Percentiles rank a stretch among this genome's conserved stretches.
Evolutionary conservation across 2,113 vertebrate genomes (phyloP).

Genomic region (Manacus vitellinus): DNA sequence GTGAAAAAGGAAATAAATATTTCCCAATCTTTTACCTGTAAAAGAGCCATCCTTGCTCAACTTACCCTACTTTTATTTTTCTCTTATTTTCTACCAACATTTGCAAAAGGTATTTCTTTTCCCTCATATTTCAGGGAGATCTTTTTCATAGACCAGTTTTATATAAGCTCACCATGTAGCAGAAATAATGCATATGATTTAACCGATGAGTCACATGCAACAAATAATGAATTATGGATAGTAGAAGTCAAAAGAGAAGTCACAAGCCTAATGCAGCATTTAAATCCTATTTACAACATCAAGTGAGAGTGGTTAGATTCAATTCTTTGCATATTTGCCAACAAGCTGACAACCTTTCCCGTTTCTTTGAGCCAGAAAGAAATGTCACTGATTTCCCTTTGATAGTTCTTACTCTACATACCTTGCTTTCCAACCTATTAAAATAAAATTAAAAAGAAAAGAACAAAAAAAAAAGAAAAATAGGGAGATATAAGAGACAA

Average conservation of each 20-base stretch:
- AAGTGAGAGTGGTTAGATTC: background rate
- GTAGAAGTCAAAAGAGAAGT: conserved; percentile 1
- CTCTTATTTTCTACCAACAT: background rate
- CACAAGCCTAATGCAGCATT: background rate
- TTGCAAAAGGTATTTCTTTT: background rate
- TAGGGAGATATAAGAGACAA: background rate
- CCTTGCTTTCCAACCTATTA: background rate
- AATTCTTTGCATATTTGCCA: conserved; percentile 5
- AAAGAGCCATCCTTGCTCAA: background rate
- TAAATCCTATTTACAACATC: conserved; percentile 24
- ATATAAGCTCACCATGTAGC: background rate
- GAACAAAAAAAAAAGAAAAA: background rate
- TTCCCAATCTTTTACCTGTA: background rate
- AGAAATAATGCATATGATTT: background rate
- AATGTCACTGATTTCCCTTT: background rate
- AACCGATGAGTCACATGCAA: background rate
- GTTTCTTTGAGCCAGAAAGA: background rate
- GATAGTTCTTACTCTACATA: background rate
- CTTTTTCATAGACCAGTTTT: background rate
- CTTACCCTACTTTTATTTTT: background rate
- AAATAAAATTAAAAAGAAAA: background rate
- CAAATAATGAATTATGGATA: conserved; percentile 26
- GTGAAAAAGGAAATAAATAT: background rate
- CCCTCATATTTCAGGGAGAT: background rate
- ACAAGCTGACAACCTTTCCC: background rate